Evolutionary conservation across 2,888 invertebrate genomes (phyloP).

Genomic region (Amaurobius ferox): DNA sequence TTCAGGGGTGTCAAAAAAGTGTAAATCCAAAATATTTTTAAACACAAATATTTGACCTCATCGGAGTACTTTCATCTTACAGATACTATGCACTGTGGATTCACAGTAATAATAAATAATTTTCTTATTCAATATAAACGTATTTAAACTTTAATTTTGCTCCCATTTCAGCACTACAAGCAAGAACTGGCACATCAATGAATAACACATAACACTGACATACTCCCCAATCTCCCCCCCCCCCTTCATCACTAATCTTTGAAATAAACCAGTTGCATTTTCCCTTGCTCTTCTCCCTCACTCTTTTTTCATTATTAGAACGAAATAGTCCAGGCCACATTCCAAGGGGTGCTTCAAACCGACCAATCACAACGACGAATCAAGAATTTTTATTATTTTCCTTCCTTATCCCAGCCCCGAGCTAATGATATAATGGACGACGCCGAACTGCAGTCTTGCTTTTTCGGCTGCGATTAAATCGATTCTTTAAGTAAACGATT

Average conservation of each 20-base stretch:
- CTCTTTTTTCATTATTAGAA: neutral
- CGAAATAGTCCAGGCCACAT: neutral
- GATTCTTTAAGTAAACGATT: constrained; percentile 1
- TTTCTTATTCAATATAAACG: too few relatives aligned
- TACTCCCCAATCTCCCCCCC: neutral
- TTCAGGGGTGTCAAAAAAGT: too few relatives aligned
- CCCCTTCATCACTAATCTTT: neutral
- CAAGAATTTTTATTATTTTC: neutral
- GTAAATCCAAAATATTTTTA: too few relatives aligned
- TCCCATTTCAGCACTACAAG: too few relatives aligned
- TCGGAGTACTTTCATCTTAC: too few relatives aligned
- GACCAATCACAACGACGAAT: neutral
- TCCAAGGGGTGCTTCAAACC: constrained; percentile 7
- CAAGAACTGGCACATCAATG: neutral
- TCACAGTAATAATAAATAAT: too few relatives aligned
- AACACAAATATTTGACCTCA: too few relatives aligned
- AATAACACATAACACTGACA: neutral
- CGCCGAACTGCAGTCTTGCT: neutral
- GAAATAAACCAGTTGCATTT: constrained; percentile 7
- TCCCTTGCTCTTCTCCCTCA: neutral
- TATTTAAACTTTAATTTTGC: too few relatives aligned
- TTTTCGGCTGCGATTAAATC: constrained; percentile 2
- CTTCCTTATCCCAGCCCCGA: neutral
- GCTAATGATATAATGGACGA: neutral
- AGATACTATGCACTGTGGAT: too few relatives aligned